Percentiles rank a stretch among this genome's conserved stretches.
phyloP scores from a whole-genome alignment of 2,113 vertebrate species.

The Oryzias curvinotus region DNA sequence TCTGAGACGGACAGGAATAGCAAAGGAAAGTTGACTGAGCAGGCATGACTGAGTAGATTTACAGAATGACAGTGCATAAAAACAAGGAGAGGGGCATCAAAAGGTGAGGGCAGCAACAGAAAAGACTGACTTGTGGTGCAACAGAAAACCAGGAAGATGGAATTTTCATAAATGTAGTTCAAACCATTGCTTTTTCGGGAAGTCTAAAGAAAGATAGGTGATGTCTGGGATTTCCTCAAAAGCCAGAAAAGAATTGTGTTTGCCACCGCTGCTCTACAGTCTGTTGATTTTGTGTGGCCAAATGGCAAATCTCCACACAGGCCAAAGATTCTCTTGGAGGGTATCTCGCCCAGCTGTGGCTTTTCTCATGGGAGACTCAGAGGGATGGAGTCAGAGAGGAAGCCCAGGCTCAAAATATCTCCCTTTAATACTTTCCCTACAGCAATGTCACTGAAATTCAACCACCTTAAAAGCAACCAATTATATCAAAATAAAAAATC shows the following conservation, averaged over 20 bases:
- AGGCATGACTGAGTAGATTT: slow-evolving; percentile 44
- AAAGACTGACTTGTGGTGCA: neutral
- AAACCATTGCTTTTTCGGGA: neutral
- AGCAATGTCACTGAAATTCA: neutral
- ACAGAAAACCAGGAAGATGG: neutral
- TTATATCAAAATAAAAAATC: neutral
- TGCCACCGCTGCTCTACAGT: slow-evolving; percentile 20
- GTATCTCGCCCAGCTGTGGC: slow-evolving; percentile 22
- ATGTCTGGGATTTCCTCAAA: slow-evolving; percentile 8
- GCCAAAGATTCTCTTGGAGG: slow-evolving; percentile 24
- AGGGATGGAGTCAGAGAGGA: slow-evolving; percentile 13
- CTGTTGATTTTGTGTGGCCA: slow-evolving; percentile 19
- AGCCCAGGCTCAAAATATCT: slow-evolving; percentile 11
- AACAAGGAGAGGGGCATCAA: slow-evolving; percentile 17
- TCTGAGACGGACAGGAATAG: slow-evolving; percentile 27
- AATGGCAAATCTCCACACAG: slow-evolving; percentile 32
- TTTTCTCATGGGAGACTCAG: slow-evolving; percentile 29
- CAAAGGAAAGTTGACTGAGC: slow-evolving; percentile 9
- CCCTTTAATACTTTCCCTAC: neutral
- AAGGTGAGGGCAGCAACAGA: slow-evolving; percentile 7
- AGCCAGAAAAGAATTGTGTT: slow-evolving; percentile 13
- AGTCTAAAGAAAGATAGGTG: neutral
- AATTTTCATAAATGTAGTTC: neutral
- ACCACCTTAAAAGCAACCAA: slow-evolving; percentile 16
- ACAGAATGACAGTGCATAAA: slow-evolving; percentile 36